Base-by-base conservation (phyloP, 2,888 invertebrate genomes). In the Linyphia triangularis region DNA sequence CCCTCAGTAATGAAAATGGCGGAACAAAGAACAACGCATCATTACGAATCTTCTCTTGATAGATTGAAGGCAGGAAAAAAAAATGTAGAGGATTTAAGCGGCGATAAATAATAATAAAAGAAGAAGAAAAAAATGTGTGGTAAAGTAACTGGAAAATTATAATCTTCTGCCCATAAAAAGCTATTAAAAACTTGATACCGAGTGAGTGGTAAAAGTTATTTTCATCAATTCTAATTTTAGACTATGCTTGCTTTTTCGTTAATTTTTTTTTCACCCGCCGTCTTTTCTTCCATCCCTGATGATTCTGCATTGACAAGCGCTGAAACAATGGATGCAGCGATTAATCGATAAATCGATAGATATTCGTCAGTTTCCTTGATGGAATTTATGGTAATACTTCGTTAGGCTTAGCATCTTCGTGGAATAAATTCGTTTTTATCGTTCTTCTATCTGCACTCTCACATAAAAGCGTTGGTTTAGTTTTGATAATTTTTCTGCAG, bases 291-390 rank as follows among this genome's bases (percentile, higher is more conserved):
- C 59, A 33, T 6, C 33, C n/a, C 67, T 81, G 69, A 57, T 19
- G 82, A 59, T 70, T 72, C 63, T 61, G 72, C 51, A 65, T 33
- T 65, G 83, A 83, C 73, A 83, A 73, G 83, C 73, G 28, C 22
- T 73, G 57, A 83, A 83, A 83, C 83, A 83, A 83, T 73, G 51
- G 83, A 63, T 22, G 65, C 33, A 24, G 83, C 73, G 43, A 83
- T 83, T 75, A 83, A 83, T 83, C 83, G 83, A 83, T 83, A 83
- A 75, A 83, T 61, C 73, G 72, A 83, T 83, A 63, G 73, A 83
- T 83, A 83, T 57, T 83, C 37, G 57, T 33, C 43, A 33, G 83
- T 65, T 73, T 40, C 13, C 73, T 51, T 73, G 83, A 75, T 73
- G 65, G 73, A 83, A 83, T 83, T 83, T 83, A 83, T 83, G 73